A percentile compares a stretch with the other conserved stretches of the same genome.
phyloP scores from a whole-genome alignment of 2,797 vertebrate genomes.

The Australoheros facetus region DNA sequence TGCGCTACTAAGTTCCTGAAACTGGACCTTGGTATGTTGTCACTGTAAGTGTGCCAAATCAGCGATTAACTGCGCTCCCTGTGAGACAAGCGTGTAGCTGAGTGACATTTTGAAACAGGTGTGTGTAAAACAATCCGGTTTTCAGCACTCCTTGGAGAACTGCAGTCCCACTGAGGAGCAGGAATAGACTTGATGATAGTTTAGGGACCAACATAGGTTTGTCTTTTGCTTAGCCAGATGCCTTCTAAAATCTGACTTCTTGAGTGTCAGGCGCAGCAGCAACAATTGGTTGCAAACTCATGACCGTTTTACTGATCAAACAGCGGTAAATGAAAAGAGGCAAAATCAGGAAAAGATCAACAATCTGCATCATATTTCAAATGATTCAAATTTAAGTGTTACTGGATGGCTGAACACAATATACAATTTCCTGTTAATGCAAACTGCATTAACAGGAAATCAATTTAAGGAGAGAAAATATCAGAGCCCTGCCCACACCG shows the following conservation, averaged over 20 bases:
- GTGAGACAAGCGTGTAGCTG: constrained; percentile 78
- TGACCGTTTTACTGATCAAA: background rate
- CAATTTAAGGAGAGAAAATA: background rate
- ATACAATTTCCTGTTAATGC: too few relatives aligned
- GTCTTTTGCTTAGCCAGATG: constrained; percentile 32
- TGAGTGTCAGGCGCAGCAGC: constrained; percentile 7
- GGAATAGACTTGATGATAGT: constrained; percentile 74
- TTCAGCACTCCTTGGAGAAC: constrained; percentile 59
- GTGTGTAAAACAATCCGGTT: constrained; percentile 71
- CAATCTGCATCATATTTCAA: background rate
- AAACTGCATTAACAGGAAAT: background rate
- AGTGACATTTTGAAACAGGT: constrained; percentile 75
- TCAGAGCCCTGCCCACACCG: background rate
- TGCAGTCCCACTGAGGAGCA: constrained; percentile 44
- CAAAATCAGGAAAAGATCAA: background rate
- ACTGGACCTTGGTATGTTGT: constrained; percentile 83
- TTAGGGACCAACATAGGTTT: constrained; percentile 39
- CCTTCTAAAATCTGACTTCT: background rate
- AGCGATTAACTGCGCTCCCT: constrained; percentile 79
- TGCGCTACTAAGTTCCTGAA: constrained; percentile 69
- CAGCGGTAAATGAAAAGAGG: background rate
- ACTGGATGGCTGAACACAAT: background rate
- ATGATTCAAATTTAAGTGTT: background rate
- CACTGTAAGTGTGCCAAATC: constrained; percentile 83
- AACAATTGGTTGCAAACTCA: constrained; percentile 2